These are phyloP conservation scores for Colletes gigas DNA, from an alignment of 1,140 invertebrate genomes.

Conservation along the genomic window DNA sequence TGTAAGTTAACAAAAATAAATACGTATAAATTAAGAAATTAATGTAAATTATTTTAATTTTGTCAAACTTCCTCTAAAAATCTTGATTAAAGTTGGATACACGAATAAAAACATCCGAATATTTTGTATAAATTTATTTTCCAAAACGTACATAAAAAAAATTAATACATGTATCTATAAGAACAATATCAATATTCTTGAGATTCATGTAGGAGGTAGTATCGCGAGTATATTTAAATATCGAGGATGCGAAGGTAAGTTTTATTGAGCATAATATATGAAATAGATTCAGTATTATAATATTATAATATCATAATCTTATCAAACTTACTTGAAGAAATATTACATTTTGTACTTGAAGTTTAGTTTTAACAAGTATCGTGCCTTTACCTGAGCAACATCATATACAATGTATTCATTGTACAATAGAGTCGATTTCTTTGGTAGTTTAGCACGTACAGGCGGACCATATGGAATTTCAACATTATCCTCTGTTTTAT, in stretches of 20 bases:
- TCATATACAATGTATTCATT: conserved; percentile 97
- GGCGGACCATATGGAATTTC: conserved; percentile 89
- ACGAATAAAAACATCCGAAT: not conserved
- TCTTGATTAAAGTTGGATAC: not conserved
- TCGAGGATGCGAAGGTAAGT: not conserved
- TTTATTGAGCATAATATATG: not conserved
- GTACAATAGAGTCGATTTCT: conserved; percentile 86
- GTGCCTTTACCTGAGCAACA: conserved; percentile 91
- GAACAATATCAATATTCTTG: not conserved
- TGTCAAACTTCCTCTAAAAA: not conserved
- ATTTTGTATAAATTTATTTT: conserved; percentile 19
- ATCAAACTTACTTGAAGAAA: not conserved
- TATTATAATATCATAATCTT: not conserved
- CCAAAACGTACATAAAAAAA: conserved; percentile 12
- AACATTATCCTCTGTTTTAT: conserved; percentile 82
- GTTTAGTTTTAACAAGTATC: conserved; percentile 90
- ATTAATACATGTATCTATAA: not conserved
- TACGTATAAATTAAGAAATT: conserved; percentile 27
- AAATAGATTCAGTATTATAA: not conserved
- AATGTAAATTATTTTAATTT: conserved; percentile 18
- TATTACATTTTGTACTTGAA: conserved; percentile 86
- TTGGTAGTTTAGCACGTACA: conserved; percentile 69
- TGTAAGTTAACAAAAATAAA: conserved; percentile 11
- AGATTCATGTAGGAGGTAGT: conserved; percentile 12
- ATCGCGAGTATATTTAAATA: not conserved